Evolutionary conservation across 2,797 vertebrate species (phyloP).

Genomic region (Chrosomus eos): DNA sequence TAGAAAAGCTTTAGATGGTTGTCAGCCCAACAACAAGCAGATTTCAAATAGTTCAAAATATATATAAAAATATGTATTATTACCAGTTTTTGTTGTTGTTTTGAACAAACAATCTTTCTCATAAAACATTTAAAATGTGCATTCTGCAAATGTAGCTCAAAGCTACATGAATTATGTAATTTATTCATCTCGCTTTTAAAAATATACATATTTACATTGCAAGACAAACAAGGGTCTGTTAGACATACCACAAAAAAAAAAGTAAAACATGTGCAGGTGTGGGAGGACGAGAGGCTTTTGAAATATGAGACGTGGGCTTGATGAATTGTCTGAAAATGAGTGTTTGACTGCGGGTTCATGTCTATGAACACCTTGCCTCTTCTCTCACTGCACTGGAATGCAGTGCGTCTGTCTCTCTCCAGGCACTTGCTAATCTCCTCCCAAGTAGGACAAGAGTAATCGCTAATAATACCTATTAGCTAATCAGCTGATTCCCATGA

Average conservation of each 20-base stretch:
- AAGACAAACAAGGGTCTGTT: slow-evolving; percentile 68
- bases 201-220: slow-evolving; percentile 71
- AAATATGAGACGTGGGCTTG: slow-evolving; percentile 73
- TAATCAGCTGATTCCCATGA: slow-evolving; percentile 55
- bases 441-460: slow-evolving; percentile 52
- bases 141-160: neutral
- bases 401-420: slow-evolving; percentile 47
- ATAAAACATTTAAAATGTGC: neutral
- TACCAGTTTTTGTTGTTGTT: neutral
- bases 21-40: neutral
- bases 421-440: slow-evolving; percentile 49
- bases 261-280: slow-evolving; percentile 67
- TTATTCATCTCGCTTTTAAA: slow-evolving; percentile 52
- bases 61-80: neutral
- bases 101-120: neutral
- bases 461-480: slow-evolving; percentile 59
- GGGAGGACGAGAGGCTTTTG: slow-evolving; percentile 72
- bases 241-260: slow-evolving; percentile 53
- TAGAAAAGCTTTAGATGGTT: neutral
- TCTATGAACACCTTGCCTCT: slow-evolving; percentile 53
- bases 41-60: neutral
- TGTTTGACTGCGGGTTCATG: slow-evolving; percentile 54
- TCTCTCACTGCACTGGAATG: slow-evolving; percentile 65
- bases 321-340: slow-evolving; percentile 72
- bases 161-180: neutral